These are phyloP conservation scores for Lithobates pipiens DNA, from an alignment of 2,797 vertebrate species.

Conservation along the genomic window DNA sequence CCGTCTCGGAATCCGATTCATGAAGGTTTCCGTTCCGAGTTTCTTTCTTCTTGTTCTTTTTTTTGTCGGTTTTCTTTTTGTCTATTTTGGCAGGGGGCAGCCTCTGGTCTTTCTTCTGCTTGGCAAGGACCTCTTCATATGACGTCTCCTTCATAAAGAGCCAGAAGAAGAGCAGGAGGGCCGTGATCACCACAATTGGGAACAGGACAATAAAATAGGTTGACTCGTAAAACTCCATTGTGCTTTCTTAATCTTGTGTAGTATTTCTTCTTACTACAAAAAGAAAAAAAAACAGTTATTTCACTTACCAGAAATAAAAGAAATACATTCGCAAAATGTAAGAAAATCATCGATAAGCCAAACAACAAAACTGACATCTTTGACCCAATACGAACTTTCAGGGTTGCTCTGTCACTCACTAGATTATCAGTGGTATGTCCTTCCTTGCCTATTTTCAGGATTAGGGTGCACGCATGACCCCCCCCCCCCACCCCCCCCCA, in stretches of 20 bases:
- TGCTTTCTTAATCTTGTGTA: conserved; percentile 75
- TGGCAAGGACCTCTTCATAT: conserved; percentile 93
- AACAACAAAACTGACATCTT: no score
- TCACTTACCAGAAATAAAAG: no score
- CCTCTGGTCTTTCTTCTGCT: conserved; percentile 92
- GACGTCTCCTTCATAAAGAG: conserved; percentile 99
- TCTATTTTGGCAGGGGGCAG: conserved; percentile 82
- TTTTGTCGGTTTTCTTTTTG: conserved; percentile 94
- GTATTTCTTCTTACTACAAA: conserved; percentile 24
- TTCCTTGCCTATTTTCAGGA: no score
- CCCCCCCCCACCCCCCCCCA: no score
- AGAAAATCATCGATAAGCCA: no score
- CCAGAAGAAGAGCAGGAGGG: conserved; percentile 99
- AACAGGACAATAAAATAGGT: conserved; percentile 95
- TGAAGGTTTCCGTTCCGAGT: conserved; percentile 80
- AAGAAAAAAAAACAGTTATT: not conserved
- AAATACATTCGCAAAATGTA: no score
- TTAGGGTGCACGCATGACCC: no score
- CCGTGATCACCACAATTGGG: conserved; percentile 90
- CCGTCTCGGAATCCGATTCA: conserved; percentile 90
- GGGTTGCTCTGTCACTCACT: no score
- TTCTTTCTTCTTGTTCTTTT: conserved; percentile 97
- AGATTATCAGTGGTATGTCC: no score
- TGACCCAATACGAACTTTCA: no score
- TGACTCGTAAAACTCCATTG: conserved; percentile 94